Conservation (phyloP, 2,113 vertebrate genomes). For the Mastomys coucha region DNA sequence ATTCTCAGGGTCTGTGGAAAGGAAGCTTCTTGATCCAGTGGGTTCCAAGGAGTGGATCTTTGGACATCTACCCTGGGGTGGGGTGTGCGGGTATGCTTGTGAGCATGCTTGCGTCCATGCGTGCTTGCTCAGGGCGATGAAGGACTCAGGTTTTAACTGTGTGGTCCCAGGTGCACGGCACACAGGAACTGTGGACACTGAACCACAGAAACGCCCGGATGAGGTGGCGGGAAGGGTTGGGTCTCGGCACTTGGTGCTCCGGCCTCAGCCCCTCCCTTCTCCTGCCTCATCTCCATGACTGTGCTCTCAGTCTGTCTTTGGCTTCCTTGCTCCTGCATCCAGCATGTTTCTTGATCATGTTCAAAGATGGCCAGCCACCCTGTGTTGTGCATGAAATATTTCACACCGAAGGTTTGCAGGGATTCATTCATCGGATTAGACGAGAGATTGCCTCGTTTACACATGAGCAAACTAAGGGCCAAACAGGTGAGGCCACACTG, state of each 20-base stretch:
- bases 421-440: constrained; percentile 34
- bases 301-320: background rate
- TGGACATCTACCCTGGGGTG: background rate
- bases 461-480: background rate
- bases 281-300: too few species aligned
- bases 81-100: accelerated
- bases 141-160: background rate
- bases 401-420: background rate
- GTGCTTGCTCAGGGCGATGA: background rate
- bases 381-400: background rate
- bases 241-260: background rate
- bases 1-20: constrained; percentile 64
- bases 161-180: background rate
- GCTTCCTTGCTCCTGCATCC: background rate
- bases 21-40: background rate
- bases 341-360: background rate
- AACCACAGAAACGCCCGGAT: background rate
- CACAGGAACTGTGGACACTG: background rate
- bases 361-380: background rate
- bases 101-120: accelerated
- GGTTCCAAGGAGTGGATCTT: background rate
- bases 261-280: background rate
- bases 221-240: background rate
- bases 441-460: background rate
- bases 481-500: background rate